Percentiles rank a stretch among this genome's conserved stretches.
These are phyloP conservation scores for Tetranychus piercei DNA, from an alignment of 2,888 invertebrate species.

Conservation along the genomic window DNA sequence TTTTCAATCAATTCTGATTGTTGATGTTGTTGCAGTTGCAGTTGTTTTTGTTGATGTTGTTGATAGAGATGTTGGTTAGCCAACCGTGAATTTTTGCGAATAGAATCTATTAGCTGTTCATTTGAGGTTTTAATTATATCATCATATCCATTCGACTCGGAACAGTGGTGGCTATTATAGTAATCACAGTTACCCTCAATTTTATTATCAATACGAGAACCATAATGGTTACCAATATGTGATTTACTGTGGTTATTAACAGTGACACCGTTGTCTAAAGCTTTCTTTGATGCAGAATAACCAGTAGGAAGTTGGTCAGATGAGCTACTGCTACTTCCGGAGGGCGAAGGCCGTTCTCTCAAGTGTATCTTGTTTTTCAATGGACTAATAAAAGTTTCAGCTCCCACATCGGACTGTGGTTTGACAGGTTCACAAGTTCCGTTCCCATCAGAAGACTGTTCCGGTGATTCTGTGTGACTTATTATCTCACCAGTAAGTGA, in stretches of 20 bases:
- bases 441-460: background rate
- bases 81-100: background rate
- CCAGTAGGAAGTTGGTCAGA: constrained; percentile 15
- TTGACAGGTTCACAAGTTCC: background rate
- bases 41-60: background rate
- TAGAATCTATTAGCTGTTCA: background rate
- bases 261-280: background rate
- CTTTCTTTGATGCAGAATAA: background rate
- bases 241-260: background rate
- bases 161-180: background rate
- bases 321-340: constrained; percentile 20
- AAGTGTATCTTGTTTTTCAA: background rate
- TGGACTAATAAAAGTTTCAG: constrained; percentile 12
- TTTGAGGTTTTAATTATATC: background rate
- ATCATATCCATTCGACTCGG: background rate
- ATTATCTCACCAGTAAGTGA: background rate
- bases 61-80: background rate
- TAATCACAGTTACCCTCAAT: background rate
- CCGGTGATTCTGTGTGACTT: background rate
- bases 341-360: constrained; percentile 21
- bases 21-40: background rate
- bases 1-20: constrained; percentile 1
- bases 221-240: background rate
- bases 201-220: background rate
- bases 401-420: background rate